Base-by-base conservation (phyloP, 2,888 invertebrate genomes). In the Agapetus fuscipes region DNA sequence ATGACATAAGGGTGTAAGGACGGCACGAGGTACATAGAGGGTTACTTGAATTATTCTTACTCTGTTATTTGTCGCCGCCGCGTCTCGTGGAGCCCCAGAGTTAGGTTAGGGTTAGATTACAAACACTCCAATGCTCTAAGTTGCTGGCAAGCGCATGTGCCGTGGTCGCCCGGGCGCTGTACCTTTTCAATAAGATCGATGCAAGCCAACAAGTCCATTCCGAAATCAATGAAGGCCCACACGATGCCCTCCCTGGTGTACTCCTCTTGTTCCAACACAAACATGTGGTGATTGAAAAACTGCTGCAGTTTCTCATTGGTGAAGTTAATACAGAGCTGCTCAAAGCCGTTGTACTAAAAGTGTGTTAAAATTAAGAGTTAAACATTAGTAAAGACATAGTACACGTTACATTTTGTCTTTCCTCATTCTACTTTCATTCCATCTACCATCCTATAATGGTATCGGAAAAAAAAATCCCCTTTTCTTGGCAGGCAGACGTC, bases 231-330 rank as follows among this genome's bases (percentile, higher is more conserved):
- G 76, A 94, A 94, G 54, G 78, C 77, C 94, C 94, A 95, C 60
- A 87, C 77, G 71, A 94, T 93, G 61, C 93, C 93, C 67, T 94
- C 93, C 57, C 71, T 78, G 68, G 87, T 86, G 76, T 94, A 94
- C 65, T 93, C 93, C 67, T 94, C 93, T 82, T 94, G 93, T 68
- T 94, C 93, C 56, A 94, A 80, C 56, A 94, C 90, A 72, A 94
- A 94, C 93, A 94, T 94, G 80, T 94, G 87, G 62, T 94, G 93
- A 74, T 94, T 94, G 84, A 94, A 94, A 81, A 93, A 94, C 70
- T 94, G 94, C 74, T 95, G 94, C 59, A 94, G 79, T 71, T 91
- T 89, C 75, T 94, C 93, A 68, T 94, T 94, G 70, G 93, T 94
- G 77, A 94, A 94, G 78, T 94, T 94, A 80, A 94, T 94, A 77